Base-by-base conservation (phyloP, 2,888 invertebrate genomes). In the Elegia similella region DNA sequence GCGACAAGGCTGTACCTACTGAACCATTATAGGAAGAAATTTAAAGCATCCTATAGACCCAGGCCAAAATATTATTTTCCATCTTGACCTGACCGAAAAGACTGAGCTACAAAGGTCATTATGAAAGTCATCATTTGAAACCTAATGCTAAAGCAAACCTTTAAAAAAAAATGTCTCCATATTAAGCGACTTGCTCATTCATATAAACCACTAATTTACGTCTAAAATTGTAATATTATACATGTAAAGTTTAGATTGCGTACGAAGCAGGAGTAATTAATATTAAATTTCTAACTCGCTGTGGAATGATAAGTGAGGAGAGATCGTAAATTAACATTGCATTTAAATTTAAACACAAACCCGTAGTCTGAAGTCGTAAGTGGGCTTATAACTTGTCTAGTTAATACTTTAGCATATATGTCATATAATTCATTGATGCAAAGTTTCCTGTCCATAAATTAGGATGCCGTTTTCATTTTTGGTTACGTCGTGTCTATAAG, bases 401-500 rank as follows among this genome's bases (percentile, higher is more conserved):
- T 47, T 47, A 47, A 30, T 10, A 7, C 23, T 52, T 12, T 13
- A 29, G 16, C 46, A 55, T 46, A n/a, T 23, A 17, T 16, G 23
- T 42, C 12, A 29, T 34, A 43, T 54, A 54, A 54, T 43, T 54
- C 16, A 44, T 54, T 42, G 53, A 42, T 29, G 13, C 42, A 30
- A 43, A n/a, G 34, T 38, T 42, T 43, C 30, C 8, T 38, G 29
- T 55, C 30, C 44, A 55, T 55, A 55, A 10, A 54, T 53, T 43
- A 53, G 10, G 42, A 17, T 53, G 53, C 29, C 53, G 30, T 42
- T 53, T 53, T 7, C 29, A 43, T 17, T 43, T 38, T 23, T n/a
- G 8, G 42, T 13, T 17, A 23, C 42, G 52, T 42, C 52, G n/a
- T 48, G 15, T 48, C 1, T 48, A 29, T 5, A 38, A 29, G 48